These are phyloP conservation scores for Leptoclinus maculatus DNA, from an alignment of 2,797 vertebrate genomes.

Conservation along the genomic window DNA sequence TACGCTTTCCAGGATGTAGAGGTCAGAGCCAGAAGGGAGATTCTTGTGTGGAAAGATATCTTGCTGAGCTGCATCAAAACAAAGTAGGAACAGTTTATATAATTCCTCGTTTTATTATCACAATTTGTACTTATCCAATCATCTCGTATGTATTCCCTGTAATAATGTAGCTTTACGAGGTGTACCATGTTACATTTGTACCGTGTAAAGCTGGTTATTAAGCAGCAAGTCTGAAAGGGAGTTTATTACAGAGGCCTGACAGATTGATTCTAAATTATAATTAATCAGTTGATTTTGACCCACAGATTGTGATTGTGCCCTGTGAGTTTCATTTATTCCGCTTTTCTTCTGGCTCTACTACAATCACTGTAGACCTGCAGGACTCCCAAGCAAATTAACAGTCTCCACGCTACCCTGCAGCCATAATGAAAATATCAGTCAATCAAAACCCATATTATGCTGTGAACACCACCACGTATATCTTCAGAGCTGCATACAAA, in stretches of 20 bases:
- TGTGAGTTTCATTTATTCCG: conserved; percentile 80
- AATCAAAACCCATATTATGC: conserved; percentile 78
- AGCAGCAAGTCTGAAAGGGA: conserved; percentile 70
- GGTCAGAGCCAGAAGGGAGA: conserved; percentile 63
- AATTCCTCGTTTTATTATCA: conserved; percentile 17
- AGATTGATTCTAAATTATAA: conserved; percentile 80
- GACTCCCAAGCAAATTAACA: conserved; percentile 83
- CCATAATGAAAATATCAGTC: conserved; percentile 84
- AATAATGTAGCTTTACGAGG: conserved; percentile 21
- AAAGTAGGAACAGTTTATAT: conserved; percentile 5
- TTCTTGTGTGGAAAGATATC: conserved; percentile 61
- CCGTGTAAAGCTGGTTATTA: conserved; percentile 71
- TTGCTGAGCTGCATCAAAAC: conserved; percentile 31
- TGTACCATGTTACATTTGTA: conserved; percentile 33
- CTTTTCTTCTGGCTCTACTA: conserved; percentile 75
- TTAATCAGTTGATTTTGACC: conserved; percentile 84
- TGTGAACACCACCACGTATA: conserved; percentile 73
- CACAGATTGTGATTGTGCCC: conserved; percentile 80
- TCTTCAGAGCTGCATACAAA: conserved; percentile 75
- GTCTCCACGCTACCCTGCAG: conserved; percentile 80
- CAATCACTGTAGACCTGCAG: conserved; percentile 80
- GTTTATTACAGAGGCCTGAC: conserved; percentile 78
- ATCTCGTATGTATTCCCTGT: conserved; percentile 9
- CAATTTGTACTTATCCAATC: conserved; percentile 6
- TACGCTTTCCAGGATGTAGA: conserved; percentile 62